Conservation (phyloP, 1,140 invertebrate species). For the Aplysia californica region DNA sequence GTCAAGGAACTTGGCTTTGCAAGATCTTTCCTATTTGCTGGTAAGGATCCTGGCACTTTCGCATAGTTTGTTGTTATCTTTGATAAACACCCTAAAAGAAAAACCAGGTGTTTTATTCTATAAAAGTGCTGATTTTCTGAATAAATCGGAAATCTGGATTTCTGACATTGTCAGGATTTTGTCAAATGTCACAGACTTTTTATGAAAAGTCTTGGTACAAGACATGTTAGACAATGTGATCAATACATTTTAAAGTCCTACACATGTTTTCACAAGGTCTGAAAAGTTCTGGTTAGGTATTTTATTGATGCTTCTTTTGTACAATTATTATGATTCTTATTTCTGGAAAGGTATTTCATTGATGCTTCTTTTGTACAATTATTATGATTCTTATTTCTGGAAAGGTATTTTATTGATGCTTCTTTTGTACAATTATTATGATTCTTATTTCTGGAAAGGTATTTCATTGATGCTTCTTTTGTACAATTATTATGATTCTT, state of each 20-base stretch:
- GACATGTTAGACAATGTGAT: neutral
- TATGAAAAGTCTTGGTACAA: neutral
- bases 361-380: neutral
- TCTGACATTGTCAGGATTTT: neutral
- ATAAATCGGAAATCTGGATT: neutral
- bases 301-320: neutral
- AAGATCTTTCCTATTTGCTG: conserved; percentile 6
- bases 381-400: neutral
- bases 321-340: neutral
- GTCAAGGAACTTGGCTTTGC: neutral
- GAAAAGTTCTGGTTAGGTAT: neutral
- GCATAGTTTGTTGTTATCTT: neutral
- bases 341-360: too few relatives aligned
- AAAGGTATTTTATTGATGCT: neutral
- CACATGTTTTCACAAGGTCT: neutral
- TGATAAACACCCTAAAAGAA: neutral
- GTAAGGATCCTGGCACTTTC: conserved; percentile 1
- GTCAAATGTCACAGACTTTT: neutral
- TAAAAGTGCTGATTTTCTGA: too few relatives aligned
- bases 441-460: neutral
- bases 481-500: neutral
- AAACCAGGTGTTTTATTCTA: neutral
- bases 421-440: neutral
- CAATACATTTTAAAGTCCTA: neutral
- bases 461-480: neutral